These are phyloP conservation scores for Zosterops pallidus DNA, from an alignment of 2,113 vertebrate species.

Conservation along the genomic window DNA sequence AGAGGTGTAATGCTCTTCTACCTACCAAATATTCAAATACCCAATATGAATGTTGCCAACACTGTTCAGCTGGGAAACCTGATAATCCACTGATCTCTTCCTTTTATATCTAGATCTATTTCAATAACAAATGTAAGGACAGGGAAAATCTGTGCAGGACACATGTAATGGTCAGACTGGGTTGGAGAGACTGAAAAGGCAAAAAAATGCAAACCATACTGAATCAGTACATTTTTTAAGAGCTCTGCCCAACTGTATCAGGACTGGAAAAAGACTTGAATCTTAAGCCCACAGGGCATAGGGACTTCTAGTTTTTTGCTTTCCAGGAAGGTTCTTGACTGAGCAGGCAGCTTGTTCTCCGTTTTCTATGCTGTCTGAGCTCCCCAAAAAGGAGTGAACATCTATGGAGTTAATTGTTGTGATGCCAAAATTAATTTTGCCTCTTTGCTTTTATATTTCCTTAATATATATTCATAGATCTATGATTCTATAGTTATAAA, in stretches of 20 bases:
- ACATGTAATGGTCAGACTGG: rapidly evolving
- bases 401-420: background rate
- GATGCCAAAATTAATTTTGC: background rate
- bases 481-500: background rate
- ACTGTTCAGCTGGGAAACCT: background rate
- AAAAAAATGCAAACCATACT: background rate
- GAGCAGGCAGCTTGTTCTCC: background rate
- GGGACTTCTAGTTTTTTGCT: background rate
- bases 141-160: background rate
- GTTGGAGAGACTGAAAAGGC: background rate
- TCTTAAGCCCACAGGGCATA: background rate
- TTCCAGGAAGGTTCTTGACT: background rate
- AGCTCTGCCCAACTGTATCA: background rate
- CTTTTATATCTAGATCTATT: background rate
- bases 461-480: background rate
- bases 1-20: background rate
- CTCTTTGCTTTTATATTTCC: background rate
- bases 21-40: background rate
- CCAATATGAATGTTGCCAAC: background rate
- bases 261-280: background rate
- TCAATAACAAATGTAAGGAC: background rate
- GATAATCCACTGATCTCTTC: background rate
- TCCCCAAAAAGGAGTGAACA: background rate
- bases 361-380: background rate
- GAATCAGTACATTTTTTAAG: background rate